Evolutionary conservation across 2,797 vertebrate genomes (phyloP).

Genomic region (Lacerta bilineata): DNA sequence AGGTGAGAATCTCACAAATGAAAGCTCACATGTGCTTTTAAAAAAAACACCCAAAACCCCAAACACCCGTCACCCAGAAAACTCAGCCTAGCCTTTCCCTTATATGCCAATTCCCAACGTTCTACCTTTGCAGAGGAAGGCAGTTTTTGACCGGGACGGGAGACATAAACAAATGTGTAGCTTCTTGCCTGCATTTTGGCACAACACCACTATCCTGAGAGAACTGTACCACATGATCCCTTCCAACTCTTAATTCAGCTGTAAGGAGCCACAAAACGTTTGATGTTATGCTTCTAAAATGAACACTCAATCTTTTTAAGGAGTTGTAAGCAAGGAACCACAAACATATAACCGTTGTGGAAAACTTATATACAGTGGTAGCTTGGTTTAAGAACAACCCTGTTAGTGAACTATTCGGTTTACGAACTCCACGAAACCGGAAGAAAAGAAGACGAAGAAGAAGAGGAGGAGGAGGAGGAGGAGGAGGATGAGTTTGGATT

Average conservation of each 20-base stretch:
- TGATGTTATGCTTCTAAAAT: background rate
- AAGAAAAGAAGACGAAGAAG: no score
- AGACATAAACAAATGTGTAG: background rate
- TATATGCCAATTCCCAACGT: background rate
- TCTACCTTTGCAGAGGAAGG: background rate
- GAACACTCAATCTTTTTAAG: background rate
- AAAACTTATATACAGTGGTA: background rate
- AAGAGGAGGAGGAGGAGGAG: no score
- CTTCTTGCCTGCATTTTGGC: background rate
- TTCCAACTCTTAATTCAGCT: background rate
- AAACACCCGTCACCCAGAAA: background rate
- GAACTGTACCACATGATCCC: background rate
- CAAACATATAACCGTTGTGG: background rate
- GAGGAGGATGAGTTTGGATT: no score
- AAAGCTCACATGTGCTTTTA: background rate
- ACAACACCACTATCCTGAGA: background rate
- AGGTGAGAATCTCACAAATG: background rate
- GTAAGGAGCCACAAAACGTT: background rate
- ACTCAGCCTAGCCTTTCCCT: background rate
- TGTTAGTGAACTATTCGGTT: no score
- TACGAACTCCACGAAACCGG: no score
- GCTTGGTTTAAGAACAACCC: no score
- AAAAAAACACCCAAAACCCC: no score
- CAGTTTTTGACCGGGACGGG: background rate
- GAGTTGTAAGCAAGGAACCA: background rate